Conservation (phyloP, 2,797 vertebrate genomes). For the Hydrolagus colliei region DNA sequence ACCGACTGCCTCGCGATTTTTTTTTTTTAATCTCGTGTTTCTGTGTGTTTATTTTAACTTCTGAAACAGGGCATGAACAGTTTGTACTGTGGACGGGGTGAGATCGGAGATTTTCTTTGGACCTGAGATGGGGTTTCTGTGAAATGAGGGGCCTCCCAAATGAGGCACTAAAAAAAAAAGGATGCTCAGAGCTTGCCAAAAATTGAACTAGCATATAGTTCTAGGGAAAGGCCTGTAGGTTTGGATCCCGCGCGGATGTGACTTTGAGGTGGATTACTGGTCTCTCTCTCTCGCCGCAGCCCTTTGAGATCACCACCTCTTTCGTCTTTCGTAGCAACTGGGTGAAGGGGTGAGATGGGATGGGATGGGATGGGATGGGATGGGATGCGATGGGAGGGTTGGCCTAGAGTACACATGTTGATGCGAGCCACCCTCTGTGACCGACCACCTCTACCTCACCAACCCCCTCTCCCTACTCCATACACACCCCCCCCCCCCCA, state of each 20-base stretch:
- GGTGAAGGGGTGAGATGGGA: no score
- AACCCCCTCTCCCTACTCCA: neutral
- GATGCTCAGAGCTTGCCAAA: neutral
- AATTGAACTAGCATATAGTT: slow-evolving; percentile 29
- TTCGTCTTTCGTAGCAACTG: no score
- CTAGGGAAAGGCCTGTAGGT: slow-evolving; percentile 5
- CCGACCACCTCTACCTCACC: no score
- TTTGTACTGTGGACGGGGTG: neutral
- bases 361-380: no score
- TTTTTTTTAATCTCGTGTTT: neutral
- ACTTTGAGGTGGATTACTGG: neutral
- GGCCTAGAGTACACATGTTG: no score
- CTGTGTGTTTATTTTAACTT: slow-evolving; percentile 27
- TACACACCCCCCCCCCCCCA: neutral
- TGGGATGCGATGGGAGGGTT: no score
- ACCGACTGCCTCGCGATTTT: no score
- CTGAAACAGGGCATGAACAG: slow-evolving; percentile 23
- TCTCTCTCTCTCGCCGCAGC: neutral
- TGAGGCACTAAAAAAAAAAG: neutral
- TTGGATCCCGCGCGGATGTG: slow-evolving; percentile 2
- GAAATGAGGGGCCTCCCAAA: slow-evolving; percentile 30
- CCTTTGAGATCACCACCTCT: no score
- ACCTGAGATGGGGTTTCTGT: slow-evolving; percentile 4
- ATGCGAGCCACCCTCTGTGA: no score
- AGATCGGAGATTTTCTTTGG: neutral